Conservation (phyloP, 2,888 invertebrate species). For the Orchesellides sinensis region DNA sequence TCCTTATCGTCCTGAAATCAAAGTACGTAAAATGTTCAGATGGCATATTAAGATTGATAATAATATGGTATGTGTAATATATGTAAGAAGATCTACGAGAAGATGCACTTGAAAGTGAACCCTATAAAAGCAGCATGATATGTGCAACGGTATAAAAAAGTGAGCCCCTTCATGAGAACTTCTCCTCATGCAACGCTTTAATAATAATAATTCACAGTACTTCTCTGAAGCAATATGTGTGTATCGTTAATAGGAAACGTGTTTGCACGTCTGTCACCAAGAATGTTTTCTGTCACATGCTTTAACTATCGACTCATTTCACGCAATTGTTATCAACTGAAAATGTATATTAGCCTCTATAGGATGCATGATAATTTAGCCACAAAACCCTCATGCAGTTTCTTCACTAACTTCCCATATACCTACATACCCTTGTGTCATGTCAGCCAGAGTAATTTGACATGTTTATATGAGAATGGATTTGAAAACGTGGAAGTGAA, state of each 20-base stretch:
- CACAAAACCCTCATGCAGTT: too few species aligned
- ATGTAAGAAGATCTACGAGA: not conserved
- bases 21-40: too few species aligned
- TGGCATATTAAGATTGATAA: too few species aligned
- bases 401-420: too few species aligned
- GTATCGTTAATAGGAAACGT: not conserved
- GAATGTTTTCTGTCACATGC: not conserved
- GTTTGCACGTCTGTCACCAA: not conserved
- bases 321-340: too few species aligned
- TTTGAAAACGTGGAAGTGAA: not conserved
- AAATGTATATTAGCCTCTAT: too few species aligned
- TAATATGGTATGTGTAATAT: too few species aligned
- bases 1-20: not conserved
- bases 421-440: not conserved
- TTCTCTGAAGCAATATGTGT: not conserved
- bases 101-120: slow-evolving; percentile 10
- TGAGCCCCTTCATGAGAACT: not conserved
- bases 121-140: slow-evolving; percentile 9
- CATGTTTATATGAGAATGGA: not conserved
- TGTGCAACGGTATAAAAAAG: not conserved
- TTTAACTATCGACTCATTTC: too few species aligned
- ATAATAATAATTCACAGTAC: too few species aligned
- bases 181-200: too few species aligned
- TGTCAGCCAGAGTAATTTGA: slow-evolving; percentile 7
- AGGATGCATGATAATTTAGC: too few species aligned